Evolutionary conservation across 2,797 vertebrate genomes (phyloP), one percentile per base, ranked within the genome.

Genomic region (Miichthys miiuy): DNA sequence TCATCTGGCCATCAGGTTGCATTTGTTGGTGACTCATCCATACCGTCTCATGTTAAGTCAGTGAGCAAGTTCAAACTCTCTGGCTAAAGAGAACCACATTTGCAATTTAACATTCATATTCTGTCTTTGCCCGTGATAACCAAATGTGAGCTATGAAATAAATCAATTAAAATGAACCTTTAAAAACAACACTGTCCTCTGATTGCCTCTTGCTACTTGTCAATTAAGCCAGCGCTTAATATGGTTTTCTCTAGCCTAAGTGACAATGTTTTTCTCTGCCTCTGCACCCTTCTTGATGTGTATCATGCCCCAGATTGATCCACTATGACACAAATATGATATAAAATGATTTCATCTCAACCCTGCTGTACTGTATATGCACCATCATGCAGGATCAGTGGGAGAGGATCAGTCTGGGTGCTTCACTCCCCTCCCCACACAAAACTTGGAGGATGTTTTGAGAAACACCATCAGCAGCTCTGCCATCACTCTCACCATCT

Each of bases 401-500:
- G 82, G 82, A 87, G 82, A 81, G 68, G 79, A 89, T 81, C 68
- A 41, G 75, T 76, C 64, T 87, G 83, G 64, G 70, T 78, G 81
- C 67, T 76, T 76, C 57, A 56, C 75, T 64, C 60, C 71, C 58
- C 56, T 61, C 74, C 68, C 51, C 51, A 54, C 62, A 69, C 68
- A 73, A 84, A 90, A 91, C 85, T 88, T 68, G 73, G 77, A 75
- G 86, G 80, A 72, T 91, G 89, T 89, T 92, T 90, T 89, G 82
- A 91, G 86, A 90, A 91, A 88, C 75, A 82, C 89, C 91, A 91
- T 93, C 92, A 91, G 90, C 89, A 84, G 90, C 90, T 87, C 87
- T 83, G 87, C 91, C 92, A 93, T 95, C 89, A 88, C 92, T 94
- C 93, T 93, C 91, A 81, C 87, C 90, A 89, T 94, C 91, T 94